Percentiles rank a stretch among this genome's conserved stretches.
These are phyloP conservation scores for Pyrocephalus nanus DNA, from an alignment of 2,797 vertebrate genomes.

Conservation along the genomic window DNA sequence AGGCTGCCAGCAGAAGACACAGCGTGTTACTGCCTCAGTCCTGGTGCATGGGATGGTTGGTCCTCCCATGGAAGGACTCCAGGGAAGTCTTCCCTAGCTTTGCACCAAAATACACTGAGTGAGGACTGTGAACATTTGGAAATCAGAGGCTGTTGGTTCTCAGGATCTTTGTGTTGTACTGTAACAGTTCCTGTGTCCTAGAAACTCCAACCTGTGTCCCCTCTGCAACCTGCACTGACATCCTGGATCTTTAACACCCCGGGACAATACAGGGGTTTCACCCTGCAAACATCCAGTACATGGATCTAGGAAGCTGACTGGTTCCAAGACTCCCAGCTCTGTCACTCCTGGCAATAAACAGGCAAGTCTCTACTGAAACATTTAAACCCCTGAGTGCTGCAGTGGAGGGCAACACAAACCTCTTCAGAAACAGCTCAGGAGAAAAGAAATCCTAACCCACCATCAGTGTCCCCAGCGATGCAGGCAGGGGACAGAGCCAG, in stretches of 20 bases:
- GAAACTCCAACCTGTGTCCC: not conserved
- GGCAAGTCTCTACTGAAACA: not conserved
- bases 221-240: not conserved
- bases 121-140: not conserved
- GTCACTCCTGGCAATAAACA: not conserved
- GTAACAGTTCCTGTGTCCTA: not conserved
- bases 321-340: not conserved
- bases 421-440: not conserved
- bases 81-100: not conserved
- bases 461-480: not conserved
- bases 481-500: not conserved
- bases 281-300: not conserved
- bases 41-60: not conserved
- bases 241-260: rapidly evolving
- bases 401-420: not conserved
- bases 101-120: not conserved
- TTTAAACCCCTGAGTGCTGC: not conserved
- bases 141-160: not conserved
- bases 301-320: not conserved
- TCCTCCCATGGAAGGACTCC: not conserved
- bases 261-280: not conserved
- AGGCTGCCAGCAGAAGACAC: not conserved
- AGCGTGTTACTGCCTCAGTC: not conserved
- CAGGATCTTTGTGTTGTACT: not conserved
- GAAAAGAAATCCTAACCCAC: not conserved